Percentiles rank a stretch among this genome's conserved stretches.
Conservation (phyloP, 2,797 vertebrate species). For the Poeciliopsis paucimaculata region DNA sequence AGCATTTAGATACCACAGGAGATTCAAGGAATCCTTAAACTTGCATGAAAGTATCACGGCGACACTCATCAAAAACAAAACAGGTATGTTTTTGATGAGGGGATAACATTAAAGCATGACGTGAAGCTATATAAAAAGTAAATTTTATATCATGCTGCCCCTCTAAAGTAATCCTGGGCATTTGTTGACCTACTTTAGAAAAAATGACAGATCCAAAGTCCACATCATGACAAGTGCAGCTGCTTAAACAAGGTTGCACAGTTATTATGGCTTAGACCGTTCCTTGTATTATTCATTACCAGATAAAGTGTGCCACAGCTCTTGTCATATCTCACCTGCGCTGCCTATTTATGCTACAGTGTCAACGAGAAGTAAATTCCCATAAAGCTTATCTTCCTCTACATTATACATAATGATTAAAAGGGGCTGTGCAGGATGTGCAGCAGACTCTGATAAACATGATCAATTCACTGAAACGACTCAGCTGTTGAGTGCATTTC, state of each 20-base stretch:
- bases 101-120: too few species aligned
- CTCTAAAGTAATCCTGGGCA: neutral
- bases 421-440: slow-evolving; percentile 36
- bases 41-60: too few species aligned
- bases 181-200: slow-evolving; percentile 18
- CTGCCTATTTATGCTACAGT: slow-evolving; percentile 45
- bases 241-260: slow-evolving; percentile 20
- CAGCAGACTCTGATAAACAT: slow-evolving; percentile 60
- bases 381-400: slow-evolving; percentile 54
- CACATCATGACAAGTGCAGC: slow-evolving; percentile 5
- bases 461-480: slow-evolving; percentile 56
- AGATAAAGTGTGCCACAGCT: slow-evolving; percentile 40
- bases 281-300: slow-evolving; percentile 44
- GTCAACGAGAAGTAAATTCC: slow-evolving; percentile 51
- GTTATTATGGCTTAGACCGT: slow-evolving; percentile 24
- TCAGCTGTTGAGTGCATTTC: slow-evolving; percentile 56
- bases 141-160: too few species aligned
- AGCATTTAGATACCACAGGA: too few species aligned
- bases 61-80: too few species aligned
- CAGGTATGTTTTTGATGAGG: too few species aligned
- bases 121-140: too few species aligned
- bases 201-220: slow-evolving; percentile 4
- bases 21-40: too few species aligned
- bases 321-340: slow-evolving; percentile 44
- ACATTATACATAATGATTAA: slow-evolving; percentile 55